phyloP scores from a whole-genome alignment of 2,888 invertebrate genomes.

The Drosophila barbarae region DNA sequence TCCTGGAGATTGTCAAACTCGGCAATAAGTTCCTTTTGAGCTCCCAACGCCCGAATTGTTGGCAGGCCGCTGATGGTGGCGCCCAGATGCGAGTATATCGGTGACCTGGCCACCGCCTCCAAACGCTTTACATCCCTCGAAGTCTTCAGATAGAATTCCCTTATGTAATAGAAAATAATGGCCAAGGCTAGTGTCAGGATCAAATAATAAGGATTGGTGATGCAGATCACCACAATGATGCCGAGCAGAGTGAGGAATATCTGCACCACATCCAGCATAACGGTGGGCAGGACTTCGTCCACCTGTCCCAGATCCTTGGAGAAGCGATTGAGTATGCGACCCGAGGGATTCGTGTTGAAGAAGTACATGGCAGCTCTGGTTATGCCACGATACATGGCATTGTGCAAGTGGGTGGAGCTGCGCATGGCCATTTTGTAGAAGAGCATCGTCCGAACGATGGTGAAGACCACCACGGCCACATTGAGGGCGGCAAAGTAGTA shows the following conservation, averaged over 20 bases:
- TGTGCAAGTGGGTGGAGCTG: slow-evolving; percentile 88
- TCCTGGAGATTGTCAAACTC: slow-evolving; percentile 92
- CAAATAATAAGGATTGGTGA: slow-evolving; percentile 88
- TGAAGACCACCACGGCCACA: slow-evolving; percentile 76
- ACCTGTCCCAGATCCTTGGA: slow-evolving; percentile 89
- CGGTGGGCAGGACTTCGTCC: slow-evolving; percentile 77
- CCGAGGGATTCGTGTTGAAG: slow-evolving; percentile 92
- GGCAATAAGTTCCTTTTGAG: slow-evolving; percentile 86
- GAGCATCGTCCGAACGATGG: slow-evolving; percentile 76
- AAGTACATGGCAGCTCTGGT: slow-evolving; percentile 90
- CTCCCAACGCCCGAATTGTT: slow-evolving; percentile 93
- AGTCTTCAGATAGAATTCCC: slow-evolving; percentile 88
- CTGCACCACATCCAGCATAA: slow-evolving; percentile 81
- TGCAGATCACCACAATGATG: slow-evolving; percentile 87
- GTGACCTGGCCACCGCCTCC: slow-evolving; percentile 91
- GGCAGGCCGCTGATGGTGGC: slow-evolving; percentile 94
- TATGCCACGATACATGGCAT: slow-evolving; percentile 89
- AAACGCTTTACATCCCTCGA: slow-evolving; percentile 89
- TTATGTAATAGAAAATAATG: slow-evolving; percentile 86
- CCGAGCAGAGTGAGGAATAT: slow-evolving; percentile 89
- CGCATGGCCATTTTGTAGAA: slow-evolving; percentile 84
- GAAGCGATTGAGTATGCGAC: slow-evolving; percentile 90
- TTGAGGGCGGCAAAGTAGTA: slow-evolving; percentile 81
- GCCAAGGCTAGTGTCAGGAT: slow-evolving; percentile 85
- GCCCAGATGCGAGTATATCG: slow-evolving; percentile 94